A percentile compares a stretch with the other conserved stretches of the same genome.
Conservation (phyloP, 2,113 vertebrate species). For the Siniperca chuatsi region DNA sequence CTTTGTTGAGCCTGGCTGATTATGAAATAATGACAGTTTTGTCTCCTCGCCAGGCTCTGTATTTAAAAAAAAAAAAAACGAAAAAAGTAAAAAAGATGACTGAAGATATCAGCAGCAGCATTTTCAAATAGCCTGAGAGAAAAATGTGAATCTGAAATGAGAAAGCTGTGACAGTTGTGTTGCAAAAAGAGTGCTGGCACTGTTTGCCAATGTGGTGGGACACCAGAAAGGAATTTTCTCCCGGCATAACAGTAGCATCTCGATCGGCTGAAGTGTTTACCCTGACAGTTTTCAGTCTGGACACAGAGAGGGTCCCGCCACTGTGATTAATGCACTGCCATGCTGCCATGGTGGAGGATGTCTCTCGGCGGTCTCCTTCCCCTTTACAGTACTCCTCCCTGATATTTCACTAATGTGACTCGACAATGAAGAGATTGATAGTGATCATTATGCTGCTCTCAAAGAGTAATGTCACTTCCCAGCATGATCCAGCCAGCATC, state of each 20-base stretch:
- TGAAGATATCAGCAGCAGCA: conserved; percentile 42
- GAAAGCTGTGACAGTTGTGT: conserved; percentile 47
- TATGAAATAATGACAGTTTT: conserved; percentile 62
- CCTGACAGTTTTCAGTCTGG: conserved; percentile 73
- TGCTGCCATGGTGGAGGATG: conserved; percentile 65
- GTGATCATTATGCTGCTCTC: conserved; percentile 85
- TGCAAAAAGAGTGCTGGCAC: conserved; percentile 35
- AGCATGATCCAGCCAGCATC: conserved; percentile 82
- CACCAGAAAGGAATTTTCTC: conserved; percentile 42
- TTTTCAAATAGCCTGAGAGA: conserved; percentile 60
- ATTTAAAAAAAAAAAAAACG: conserved; percentile 22
- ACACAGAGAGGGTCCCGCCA: conserved; percentile 64
- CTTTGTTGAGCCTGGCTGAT: conserved; percentile 64
- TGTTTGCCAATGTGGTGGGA: conserved; percentile 34
- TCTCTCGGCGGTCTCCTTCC: conserved; percentile 71
- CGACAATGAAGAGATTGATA: conserved; percentile 88
- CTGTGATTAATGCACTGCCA: conserved; percentile 79
- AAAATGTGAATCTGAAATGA: conserved; percentile 63
- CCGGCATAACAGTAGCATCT: conserved; percentile 54
- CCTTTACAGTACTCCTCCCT: conserved; percentile 78
- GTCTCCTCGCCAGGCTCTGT: conserved; percentile 39
- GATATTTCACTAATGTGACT: conserved; percentile 86
- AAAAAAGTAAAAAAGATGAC: conserved; percentile 38
- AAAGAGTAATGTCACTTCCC: conserved; percentile 86
- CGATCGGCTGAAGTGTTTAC: conserved; percentile 66